These are phyloP conservation scores for Cliona cf. orientalis DNA, from an alignment of 37 sponge, comb jelly and placozoan species.

Conservation along the genomic window DNA sequence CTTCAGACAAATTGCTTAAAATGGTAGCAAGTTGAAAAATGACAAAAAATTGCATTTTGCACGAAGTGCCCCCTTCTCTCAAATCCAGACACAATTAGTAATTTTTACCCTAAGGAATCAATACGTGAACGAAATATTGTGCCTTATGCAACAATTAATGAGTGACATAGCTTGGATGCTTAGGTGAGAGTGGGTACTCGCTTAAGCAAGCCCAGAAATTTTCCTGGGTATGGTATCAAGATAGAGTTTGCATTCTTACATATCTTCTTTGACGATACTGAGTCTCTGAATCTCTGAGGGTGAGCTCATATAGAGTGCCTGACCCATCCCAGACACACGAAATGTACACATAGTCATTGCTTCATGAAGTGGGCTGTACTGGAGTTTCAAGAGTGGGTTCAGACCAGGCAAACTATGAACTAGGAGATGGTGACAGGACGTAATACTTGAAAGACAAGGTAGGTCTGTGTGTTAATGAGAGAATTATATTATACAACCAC, in stretches of 20 bases:
- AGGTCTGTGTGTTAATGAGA: conserved; percentile 36
- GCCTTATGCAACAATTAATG: too few relatives aligned
- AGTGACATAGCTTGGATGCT: too few relatives aligned
- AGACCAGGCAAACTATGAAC: conserved; percentile 39
- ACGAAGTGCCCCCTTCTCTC: too few relatives aligned
- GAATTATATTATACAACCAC: not conserved
- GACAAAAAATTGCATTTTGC: too few relatives aligned
- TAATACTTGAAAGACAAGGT: conserved; percentile 33
- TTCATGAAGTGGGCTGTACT: conserved; percentile 20
- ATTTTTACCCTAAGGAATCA: too few relatives aligned
- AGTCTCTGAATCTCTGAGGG: conserved; percentile 45
- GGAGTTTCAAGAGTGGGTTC: conserved; percentile 12
- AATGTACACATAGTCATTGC: conserved; percentile 32
- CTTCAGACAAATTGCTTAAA: too few relatives aligned
- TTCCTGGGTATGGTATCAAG: not conserved
- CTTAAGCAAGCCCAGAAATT: too few relatives aligned
- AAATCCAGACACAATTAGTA: too few relatives aligned
- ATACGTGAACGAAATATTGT: too few relatives aligned
- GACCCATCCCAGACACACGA: conserved; percentile 41
- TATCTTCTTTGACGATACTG: conserved; percentile 30
- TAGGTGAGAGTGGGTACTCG: too few relatives aligned
- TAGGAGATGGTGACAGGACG: conserved; percentile 16
- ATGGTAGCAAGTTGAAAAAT: too few relatives aligned
- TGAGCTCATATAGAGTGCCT: conserved; percentile 48
- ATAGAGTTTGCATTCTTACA: conserved; percentile 7